Percentiles rank a stretch among this genome's conserved stretches.
These are phyloP conservation scores for Cephus rjabovi DNA, from an alignment of 2,888 invertebrate species.

Conservation along the genomic window DNA sequence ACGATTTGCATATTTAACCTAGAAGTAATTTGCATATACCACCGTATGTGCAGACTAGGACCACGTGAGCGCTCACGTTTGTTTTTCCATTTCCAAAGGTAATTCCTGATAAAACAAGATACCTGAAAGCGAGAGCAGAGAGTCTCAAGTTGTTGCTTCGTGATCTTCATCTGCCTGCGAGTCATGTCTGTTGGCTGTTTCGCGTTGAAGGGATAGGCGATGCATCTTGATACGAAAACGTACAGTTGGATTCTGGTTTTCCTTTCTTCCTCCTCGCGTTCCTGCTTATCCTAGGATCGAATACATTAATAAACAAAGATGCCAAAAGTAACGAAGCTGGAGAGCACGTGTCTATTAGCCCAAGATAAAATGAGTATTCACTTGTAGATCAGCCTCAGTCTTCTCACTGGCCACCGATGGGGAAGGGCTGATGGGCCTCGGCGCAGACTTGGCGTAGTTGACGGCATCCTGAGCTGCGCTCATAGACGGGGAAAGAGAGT, in stretches of 20 bases:
- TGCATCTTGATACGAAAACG: slow-evolving; percentile 97
- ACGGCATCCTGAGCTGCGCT: slow-evolving; percentile 60
- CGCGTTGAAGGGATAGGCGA: slow-evolving; percentile 99
- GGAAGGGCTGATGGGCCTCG: slow-evolving; percentile 88
- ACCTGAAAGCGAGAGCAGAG: slow-evolving; percentile 96
- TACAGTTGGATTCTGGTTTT: slow-evolving; percentile 95
- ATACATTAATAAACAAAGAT: not conserved
- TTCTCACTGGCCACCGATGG: slow-evolving; percentile 93
- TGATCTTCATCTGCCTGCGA: slow-evolving; percentile 93
- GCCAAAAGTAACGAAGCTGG: not conserved
- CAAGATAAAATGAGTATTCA: slow-evolving; percentile 44
- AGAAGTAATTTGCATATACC: not conserved
- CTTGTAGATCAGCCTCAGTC: slow-evolving; percentile 84
- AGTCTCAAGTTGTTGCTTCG: slow-evolving; percentile 94
- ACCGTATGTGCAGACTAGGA: not conserved
- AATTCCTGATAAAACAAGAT: not conserved
- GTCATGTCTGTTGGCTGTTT: slow-evolving; percentile 99
- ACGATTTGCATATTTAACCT: not conserved
- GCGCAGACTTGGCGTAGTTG: slow-evolving; percentile 74
- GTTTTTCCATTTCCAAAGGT: not conserved
- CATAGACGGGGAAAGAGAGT: slow-evolving; percentile 69
- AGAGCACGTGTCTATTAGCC: not conserved
- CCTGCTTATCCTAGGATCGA: slow-evolving; percentile 83
- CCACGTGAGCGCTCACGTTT: not conserved
- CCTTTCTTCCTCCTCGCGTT: slow-evolving; percentile 95